A percentile compares a stretch with the other conserved stretches of the same genome.
Conservation (phyloP, 2,888 invertebrate species). For the Sinhomidia bicolor region DNA sequence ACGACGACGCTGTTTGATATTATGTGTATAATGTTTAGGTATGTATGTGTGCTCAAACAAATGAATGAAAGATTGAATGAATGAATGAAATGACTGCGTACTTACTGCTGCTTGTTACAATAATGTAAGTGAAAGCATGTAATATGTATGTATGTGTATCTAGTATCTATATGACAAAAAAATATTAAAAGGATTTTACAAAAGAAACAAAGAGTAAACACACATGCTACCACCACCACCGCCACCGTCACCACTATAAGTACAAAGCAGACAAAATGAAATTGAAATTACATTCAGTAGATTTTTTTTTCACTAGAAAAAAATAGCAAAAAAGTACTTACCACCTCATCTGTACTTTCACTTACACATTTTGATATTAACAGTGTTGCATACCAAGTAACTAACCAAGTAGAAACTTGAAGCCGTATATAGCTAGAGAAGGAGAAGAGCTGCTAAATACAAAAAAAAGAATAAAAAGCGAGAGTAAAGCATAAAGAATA, state of each 20-base stretch:
- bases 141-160: background rate
- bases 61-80: background rate
- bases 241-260: no score
- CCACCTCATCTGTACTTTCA: background rate
- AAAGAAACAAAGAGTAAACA: background rate
- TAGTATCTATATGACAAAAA: background rate
- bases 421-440: no score
- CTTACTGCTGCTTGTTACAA: background rate
- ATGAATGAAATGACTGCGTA: background rate
- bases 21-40: background rate
- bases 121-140: background rate
- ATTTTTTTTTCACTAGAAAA: background rate
- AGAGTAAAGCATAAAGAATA: background rate
- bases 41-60: background rate
- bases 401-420: background rate
- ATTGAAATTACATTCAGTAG: background rate
- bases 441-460: background rate
- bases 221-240: no score
- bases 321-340: background rate
- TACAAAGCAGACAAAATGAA: background rate
- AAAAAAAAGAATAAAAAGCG: constrained; percentile 12
- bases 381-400: background rate
- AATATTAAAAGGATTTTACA: background rate
- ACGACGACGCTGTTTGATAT: background rate
- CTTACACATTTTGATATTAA: no score